Percentiles rank a stretch among this genome's conserved stretches.
Conservation (phyloP, 2,888 invertebrate genomes). For the Agrochola litura region DNA sequence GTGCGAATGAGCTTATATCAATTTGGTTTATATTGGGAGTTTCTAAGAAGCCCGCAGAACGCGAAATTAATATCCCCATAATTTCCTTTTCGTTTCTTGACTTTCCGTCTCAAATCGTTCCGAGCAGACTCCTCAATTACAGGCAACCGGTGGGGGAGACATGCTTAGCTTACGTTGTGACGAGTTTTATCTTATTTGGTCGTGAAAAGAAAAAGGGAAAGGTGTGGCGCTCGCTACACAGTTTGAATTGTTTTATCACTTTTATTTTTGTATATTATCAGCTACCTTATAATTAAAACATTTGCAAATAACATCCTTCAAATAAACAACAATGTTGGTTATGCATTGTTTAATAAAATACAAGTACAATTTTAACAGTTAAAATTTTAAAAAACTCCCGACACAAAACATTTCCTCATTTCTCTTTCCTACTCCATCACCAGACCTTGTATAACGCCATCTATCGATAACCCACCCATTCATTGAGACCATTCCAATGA, state of each 20-base stretch:
- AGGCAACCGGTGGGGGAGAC: constrained; percentile 1
- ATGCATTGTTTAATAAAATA: background rate
- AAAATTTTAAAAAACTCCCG: no score
- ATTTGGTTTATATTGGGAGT: constrained; percentile 44
- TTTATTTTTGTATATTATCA: background rate
- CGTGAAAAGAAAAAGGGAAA: background rate
- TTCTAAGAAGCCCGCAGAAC: constrained; percentile 41
- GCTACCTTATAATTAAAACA: background rate
- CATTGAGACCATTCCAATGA: no score
- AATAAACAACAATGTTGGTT: background rate
- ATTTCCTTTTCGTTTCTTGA: constrained; percentile 7
- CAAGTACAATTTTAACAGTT: no score
- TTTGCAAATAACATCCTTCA: background rate
- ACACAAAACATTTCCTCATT: no score
- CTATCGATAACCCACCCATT: no score
- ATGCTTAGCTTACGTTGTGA: constrained; percentile 37
- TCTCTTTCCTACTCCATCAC: no score
- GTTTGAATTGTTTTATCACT: background rate
- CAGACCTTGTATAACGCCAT: no score
- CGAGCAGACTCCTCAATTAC: constrained; percentile 33
- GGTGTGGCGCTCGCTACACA: background rate
- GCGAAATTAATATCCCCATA: constrained; percentile 48
- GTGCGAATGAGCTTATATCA: constrained; percentile 29
- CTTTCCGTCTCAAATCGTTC: constrained; percentile 26
- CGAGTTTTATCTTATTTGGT: constrained; percentile 8